Conservation (phyloP, 2,888 invertebrate genomes). For the Lymantria dispar region DNA sequence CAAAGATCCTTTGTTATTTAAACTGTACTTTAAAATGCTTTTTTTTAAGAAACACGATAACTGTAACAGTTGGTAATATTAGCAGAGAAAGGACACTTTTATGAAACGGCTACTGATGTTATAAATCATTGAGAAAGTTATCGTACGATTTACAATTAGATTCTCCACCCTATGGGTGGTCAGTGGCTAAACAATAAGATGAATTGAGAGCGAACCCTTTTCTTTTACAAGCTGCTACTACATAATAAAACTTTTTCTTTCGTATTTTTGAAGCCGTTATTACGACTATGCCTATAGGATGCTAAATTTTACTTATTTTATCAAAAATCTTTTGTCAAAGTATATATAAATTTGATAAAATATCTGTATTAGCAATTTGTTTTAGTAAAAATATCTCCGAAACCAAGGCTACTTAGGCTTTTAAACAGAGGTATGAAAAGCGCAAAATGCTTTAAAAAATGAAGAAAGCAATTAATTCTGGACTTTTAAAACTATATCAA, state of each 20-base stretch:
- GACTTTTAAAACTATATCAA: too few relatives aligned
- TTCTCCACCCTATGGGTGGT: constrained; percentile 55
- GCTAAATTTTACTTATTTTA: too few relatives aligned
- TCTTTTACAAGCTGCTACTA: constrained; percentile 65
- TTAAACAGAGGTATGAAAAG: too few relatives aligned
- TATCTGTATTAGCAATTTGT: too few relatives aligned
- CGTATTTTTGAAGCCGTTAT: too few relatives aligned
- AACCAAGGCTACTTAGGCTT: too few relatives aligned
- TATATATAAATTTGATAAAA: too few relatives aligned
- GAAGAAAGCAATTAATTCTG: too few relatives aligned
- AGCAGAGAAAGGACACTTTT: constrained; percentile 21
- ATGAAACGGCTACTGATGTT: constrained; percentile 45
- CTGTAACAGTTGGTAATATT: constrained; percentile 25
- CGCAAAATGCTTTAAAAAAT: too few relatives aligned
- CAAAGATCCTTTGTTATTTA: constrained; percentile 18
- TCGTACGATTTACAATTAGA: constrained; percentile 42
- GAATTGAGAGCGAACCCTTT: constrained; percentile 52
- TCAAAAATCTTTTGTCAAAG: too few relatives aligned
- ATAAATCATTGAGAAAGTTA: constrained; percentile 56
- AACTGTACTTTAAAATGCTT: constrained; percentile 9
- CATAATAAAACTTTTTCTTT: constrained; percentile 62
- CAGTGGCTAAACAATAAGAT: constrained; percentile 43
- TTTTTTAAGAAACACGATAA: constrained; percentile 10
- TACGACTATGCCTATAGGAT: too few relatives aligned
- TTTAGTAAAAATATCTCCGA: too few relatives aligned